Evolutionary conservation across 1,140 invertebrate species (phyloP).

Genomic region (Ceratosolen fusciceps): DNA sequence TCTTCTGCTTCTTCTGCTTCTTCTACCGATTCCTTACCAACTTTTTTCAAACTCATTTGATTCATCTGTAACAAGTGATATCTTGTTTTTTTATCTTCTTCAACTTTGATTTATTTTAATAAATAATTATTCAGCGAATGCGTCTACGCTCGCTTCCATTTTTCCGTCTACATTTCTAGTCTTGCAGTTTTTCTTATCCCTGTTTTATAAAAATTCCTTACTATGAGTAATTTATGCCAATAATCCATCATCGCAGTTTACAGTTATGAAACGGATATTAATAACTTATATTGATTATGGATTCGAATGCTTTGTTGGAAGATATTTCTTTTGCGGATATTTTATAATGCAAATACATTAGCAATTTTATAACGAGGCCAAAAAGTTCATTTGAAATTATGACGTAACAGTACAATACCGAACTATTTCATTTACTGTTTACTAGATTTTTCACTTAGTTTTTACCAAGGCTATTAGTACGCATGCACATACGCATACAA

Average conservation of each 20-base stretch:
- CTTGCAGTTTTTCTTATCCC: neutral
- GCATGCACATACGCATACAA: too few relatives aligned
- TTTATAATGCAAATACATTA: neutral
- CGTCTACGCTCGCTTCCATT: neutral
- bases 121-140: conserved; percentile 33
- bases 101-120: conserved; percentile 42
- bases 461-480: neutral
- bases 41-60: conserved; percentile 38
- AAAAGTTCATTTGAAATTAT: neutral
- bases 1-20: neutral
- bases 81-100: conserved; percentile 19
- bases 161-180: neutral
- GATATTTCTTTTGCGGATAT: neutral
- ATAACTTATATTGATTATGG: neutral
- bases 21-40: conserved; percentile 25
- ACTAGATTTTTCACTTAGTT: neutral
- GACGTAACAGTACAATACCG: neutral
- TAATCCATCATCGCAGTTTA: neutral
- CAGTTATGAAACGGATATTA: neutral
- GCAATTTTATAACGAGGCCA: neutral
- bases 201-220: neutral
- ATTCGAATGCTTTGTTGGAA: neutral
- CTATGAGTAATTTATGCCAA: neutral
- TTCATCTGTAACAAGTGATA: conserved; percentile 33
- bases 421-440: neutral